Percentiles rank a stretch among this genome's conserved stretches.
These are phyloP conservation scores for Trichopoda pennipes DNA, from an alignment of 2,888 invertebrate genomes.

Conservation along the genomic window DNA sequence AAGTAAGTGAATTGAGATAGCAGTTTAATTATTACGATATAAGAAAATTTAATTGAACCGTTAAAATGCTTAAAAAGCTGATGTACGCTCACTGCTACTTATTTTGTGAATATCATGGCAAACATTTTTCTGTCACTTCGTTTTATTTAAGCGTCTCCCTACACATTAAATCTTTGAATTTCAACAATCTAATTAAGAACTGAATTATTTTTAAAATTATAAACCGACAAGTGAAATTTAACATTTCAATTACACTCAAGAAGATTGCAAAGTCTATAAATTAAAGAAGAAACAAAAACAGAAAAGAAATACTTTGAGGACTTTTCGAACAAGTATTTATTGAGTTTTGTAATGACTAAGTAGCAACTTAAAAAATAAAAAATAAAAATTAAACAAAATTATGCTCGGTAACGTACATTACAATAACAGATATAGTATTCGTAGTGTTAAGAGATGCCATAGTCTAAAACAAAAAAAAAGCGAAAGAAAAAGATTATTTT, in stretches of 20 bases:
- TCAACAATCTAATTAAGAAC: conserved; percentile 37
- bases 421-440: too few species aligned
- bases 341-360: conserved; percentile 33
- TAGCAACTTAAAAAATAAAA: conserved; percentile 39
- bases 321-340: conserved; percentile 13
- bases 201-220: conserved; percentile 57
- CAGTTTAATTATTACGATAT: too few species aligned
- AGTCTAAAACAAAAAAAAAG: conserved; percentile 33
- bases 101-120: too few species aligned
- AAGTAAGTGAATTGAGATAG: too few species aligned
- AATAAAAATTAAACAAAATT: background rate
- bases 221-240: conserved; percentile 59
- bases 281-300: background rate
- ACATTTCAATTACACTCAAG: conserved; percentile 52
- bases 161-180: conserved; percentile 18
- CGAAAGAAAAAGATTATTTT: conserved; percentile 30
- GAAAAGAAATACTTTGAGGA: background rate
- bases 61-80: too few species aligned
- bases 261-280: conserved; percentile 13
- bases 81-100: too few species aligned
- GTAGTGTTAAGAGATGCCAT: conserved; percentile 54
- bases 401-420: background rate
- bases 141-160: background rate
- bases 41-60: too few species aligned
- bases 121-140: background rate